A percentile compares a stretch with the other conserved stretches of the same genome.
These are phyloP conservation scores for Perca fluviatilis DNA, from an alignment of 2,113 vertebrate genomes.

Conservation along the genomic window DNA sequence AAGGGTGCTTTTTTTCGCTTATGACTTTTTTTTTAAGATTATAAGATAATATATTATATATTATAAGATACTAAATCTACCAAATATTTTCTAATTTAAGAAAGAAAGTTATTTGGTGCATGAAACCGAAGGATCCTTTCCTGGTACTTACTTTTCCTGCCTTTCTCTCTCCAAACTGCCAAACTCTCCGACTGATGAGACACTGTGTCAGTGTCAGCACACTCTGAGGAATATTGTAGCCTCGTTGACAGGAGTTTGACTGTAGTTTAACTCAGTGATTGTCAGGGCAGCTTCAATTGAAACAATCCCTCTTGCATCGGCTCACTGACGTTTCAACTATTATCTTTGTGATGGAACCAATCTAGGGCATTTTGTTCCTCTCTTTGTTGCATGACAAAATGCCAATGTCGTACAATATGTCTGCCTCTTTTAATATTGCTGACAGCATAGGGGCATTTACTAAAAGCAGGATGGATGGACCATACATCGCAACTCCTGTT, in stretches of 20 bases:
- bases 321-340: constrained; percentile 22
- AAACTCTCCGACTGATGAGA: constrained; percentile 4
- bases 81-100: background rate
- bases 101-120: background rate
- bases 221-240: constrained; percentile 2
- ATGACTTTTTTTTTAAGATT: background rate
- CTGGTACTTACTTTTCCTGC: background rate
- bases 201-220: background rate
- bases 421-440: background rate
- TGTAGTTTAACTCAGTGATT: constrained; percentile 37
- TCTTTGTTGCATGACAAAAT: constrained; percentile 17
- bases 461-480: background rate
- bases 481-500: background rate
- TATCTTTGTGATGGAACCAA: constrained; percentile 24
- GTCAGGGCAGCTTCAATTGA: background rate
- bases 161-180: background rate
- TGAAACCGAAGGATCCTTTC: background rate
- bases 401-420: background rate
- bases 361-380: background rate
- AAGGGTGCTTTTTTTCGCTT: no score
- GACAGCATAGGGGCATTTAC: background rate
- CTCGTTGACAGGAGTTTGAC: constrained; percentile 38
- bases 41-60: background rate
- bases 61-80: no score
- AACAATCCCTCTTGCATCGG: background rate